These are phyloP conservation scores for Dromiciops gliroides DNA, from an alignment of 2,113 vertebrate genomes.

Conservation along the genomic window DNA sequence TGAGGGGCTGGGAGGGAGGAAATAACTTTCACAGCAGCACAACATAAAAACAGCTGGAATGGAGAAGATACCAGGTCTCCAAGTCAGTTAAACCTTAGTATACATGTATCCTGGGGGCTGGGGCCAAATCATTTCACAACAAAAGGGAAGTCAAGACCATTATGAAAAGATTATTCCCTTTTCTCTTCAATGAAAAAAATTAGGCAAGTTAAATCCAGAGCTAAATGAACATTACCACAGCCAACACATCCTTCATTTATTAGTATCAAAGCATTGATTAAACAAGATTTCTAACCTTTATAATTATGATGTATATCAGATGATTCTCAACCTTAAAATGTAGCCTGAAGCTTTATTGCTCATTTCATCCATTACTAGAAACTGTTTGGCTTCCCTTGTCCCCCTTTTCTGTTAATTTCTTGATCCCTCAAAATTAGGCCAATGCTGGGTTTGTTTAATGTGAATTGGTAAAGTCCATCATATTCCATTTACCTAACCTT, in stretches of 20 bases:
- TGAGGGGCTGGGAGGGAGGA: not conserved
- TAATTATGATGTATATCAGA: not conserved
- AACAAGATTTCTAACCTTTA: not conserved
- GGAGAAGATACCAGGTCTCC: not conserved
- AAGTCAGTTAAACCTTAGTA: not conserved
- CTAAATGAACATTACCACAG: not conserved
- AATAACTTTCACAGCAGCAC: not conserved
- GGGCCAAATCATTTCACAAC: not conserved
- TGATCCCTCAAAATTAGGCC: slow-evolving; percentile 10
- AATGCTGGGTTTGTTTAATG: slow-evolving; percentile 20
- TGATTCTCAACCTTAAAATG: not conserved
- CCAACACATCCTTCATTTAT: not conserved
- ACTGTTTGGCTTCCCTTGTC: slow-evolving; percentile 9
- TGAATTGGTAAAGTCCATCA: not conserved
- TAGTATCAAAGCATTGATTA: not conserved
- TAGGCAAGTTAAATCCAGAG: not conserved
- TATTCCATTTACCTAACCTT: slow-evolving; percentile 42
- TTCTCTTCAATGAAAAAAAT: not conserved
- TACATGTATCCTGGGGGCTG: not conserved
- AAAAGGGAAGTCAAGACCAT: not conserved
- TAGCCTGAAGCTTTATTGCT: not conserved
- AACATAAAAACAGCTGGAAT: not conserved
- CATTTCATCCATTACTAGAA: not conserved
- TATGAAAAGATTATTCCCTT: not conserved
- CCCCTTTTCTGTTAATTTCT: slow-evolving; percentile 37